These are phyloP conservation scores for Leptinotarsa defecta DNA, from an alignment of 1,140 invertebrate species.

Conservation along the genomic window DNA sequence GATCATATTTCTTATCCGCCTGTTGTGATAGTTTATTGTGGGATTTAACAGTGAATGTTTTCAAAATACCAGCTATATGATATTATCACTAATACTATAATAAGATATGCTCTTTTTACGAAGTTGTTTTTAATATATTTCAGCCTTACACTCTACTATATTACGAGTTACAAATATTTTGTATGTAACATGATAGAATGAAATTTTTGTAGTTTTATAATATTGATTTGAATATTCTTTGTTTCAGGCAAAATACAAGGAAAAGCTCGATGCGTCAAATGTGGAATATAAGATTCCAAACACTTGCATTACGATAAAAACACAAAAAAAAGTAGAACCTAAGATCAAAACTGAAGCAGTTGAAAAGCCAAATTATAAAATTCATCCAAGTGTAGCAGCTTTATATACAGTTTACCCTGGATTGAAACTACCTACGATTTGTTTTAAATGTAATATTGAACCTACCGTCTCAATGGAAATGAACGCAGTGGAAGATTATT, in stretches of 20 bases:
- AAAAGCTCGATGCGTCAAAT: not conserved
- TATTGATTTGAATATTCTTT: not conserved
- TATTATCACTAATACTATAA: no score
- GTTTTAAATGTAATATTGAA: constrained; percentile 29
- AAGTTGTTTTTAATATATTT: no score
- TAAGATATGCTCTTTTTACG: no score
- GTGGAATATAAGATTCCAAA: constrained; percentile 22
- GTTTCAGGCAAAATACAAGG: constrained; percentile 26
- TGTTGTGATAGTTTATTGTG: no score
- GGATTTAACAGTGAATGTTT: no score
- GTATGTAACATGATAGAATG: no score
- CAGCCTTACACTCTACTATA: no score
- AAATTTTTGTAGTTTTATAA: no score
- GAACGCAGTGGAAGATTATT: constrained; percentile 32
- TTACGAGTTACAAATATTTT: no score
- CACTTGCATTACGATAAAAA: constrained; percentile 21
- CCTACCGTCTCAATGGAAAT: constrained; percentile 32
- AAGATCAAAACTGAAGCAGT: not conserved
- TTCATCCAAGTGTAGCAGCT: constrained; percentile 28
- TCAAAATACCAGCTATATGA: no score
- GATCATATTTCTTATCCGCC: no score
- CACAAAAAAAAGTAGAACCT: constrained; percentile 9
- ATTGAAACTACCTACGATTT: constrained; percentile 34
- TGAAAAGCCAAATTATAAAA: constrained; percentile 1
- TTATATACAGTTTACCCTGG: constrained; percentile 30